phyloP scores from a whole-genome alignment of 2,797 vertebrate species.

The Serranus cabrilla region DNA sequence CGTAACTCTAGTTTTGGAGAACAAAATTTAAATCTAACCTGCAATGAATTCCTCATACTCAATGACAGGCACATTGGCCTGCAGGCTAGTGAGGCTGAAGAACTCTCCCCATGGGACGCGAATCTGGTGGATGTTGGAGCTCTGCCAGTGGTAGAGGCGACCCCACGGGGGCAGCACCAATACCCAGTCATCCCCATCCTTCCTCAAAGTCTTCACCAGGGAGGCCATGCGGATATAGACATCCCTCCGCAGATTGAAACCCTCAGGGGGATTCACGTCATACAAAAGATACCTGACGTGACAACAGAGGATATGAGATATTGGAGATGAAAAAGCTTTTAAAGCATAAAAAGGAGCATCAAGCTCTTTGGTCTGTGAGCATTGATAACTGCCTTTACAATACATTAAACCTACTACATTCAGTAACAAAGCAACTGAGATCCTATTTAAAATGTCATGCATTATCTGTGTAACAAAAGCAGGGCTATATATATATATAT shows the following conservation, averaged over 20 bases:
- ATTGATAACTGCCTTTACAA: background rate
- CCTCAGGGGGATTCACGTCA: conserved; percentile 96
- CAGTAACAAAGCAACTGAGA: background rate
- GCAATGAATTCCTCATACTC: conserved; percentile 96
- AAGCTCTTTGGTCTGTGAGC: background rate
- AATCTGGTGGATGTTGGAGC: conserved; percentile 91
- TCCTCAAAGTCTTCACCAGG: conserved; percentile 91
- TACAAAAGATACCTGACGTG: conserved; percentile 92
- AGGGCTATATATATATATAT: too few relatives aligned
- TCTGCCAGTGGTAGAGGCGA: conserved; percentile 98
- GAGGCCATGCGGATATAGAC: conserved; percentile 95
- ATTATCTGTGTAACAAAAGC: background rate
- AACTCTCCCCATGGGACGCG: conserved; percentile 94
- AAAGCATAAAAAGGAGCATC: background rate
- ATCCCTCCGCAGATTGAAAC: conserved; percentile 96
- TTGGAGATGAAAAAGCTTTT: background rate
- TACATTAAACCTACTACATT: background rate
- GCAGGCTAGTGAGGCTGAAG: conserved; percentile 93
- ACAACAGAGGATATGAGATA: background rate
- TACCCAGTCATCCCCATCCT: conserved; percentile 91
- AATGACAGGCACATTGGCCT: conserved; percentile 92
- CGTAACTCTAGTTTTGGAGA: background rate
- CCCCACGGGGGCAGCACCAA: conserved; percentile 97
- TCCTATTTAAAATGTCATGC: background rate
- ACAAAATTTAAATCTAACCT: conserved; percentile 82